A percentile compares a stretch with the other conserved stretches of the same genome.
Evolutionary conservation across 1,140 invertebrate genomes (phyloP).

Genomic region (Fopius arisanus): DNA sequence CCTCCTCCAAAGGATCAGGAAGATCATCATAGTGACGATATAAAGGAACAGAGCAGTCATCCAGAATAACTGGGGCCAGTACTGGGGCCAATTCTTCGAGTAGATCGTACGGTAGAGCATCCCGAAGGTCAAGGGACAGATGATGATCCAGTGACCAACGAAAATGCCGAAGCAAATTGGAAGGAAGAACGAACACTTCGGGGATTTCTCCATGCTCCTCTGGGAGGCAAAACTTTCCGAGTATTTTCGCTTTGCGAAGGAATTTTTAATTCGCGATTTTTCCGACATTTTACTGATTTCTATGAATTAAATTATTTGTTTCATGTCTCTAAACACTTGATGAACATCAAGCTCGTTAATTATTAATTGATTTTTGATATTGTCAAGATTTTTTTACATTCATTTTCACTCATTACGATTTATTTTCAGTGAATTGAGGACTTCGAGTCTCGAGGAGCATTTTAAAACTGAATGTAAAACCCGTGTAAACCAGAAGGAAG

Average conservation of each 20-base stretch:
- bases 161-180: slow-evolving; percentile 44
- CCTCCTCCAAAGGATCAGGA: slow-evolving; percentile 45
- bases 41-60: slow-evolving; percentile 49
- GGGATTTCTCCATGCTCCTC: neutral
- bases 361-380: no score
- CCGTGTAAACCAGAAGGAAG: neutral
- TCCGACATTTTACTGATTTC: neutral
- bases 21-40: slow-evolving; percentile 44
- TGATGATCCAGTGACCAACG: slow-evolving; percentile 57
- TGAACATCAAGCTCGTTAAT: no score
- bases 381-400: no score
- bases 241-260: neutral
- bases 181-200: slow-evolving; percentile 35
- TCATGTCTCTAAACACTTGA: no score
- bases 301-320: no score
- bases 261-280: neutral
- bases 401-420: no score
- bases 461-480: neutral
- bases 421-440: no score
- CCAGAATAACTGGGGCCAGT: slow-evolving; percentile 48
- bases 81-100: slow-evolving; percentile 28
- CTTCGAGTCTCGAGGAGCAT: neutral
- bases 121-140: slow-evolving; percentile 48
- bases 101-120: slow-evolving; percentile 31
- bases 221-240: neutral